These are phyloP conservation scores for Lycaena phlaeas DNA, from an alignment of 2,888 invertebrate species.

Conservation along the genomic window DNA sequence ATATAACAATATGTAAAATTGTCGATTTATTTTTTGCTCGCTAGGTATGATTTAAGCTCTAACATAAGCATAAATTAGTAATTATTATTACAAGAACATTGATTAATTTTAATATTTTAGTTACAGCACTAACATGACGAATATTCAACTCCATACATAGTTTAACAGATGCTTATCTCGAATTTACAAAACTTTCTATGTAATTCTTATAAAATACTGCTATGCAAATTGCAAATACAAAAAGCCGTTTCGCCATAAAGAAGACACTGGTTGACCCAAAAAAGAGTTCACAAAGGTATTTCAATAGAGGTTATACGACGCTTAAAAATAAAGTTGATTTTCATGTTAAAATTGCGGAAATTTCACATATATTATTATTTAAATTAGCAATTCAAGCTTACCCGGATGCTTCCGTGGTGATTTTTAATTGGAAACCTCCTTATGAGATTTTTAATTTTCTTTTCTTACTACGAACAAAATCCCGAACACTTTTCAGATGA, in stretches of 20 bases:
- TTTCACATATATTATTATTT: background rate
- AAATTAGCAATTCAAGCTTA: constrained; percentile 34
- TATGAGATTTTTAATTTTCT: constrained; percentile 39
- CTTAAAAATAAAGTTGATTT: constrained; percentile 23
- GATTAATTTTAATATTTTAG: too few relatives aligned
- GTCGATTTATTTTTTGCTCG: too few relatives aligned
- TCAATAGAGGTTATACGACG: constrained; percentile 22
- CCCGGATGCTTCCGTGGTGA: constrained; percentile 68
- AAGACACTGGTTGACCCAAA: constrained; percentile 62
- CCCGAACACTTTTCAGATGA: constrained; percentile 48
- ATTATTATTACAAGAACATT: too few relatives aligned
- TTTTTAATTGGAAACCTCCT: constrained; percentile 43
- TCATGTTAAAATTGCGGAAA: background rate
- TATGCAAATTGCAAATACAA: constrained; percentile 4
- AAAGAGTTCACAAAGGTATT: constrained; percentile 25
- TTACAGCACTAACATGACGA: too few relatives aligned
- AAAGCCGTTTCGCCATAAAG: constrained; percentile 10
- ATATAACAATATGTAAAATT: too few relatives aligned
- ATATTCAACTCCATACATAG: too few relatives aligned
- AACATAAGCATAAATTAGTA: too few relatives aligned
- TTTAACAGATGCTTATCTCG: too few relatives aligned
- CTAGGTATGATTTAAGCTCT: too few relatives aligned
- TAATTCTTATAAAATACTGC: background rate
- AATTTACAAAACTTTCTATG: background rate
- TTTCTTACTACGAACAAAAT: constrained; percentile 44